Percentiles rank a stretch among this genome's conserved stretches.
Conservation (phyloP, 2,888 invertebrate genomes). For the Theretra japonica region DNA sequence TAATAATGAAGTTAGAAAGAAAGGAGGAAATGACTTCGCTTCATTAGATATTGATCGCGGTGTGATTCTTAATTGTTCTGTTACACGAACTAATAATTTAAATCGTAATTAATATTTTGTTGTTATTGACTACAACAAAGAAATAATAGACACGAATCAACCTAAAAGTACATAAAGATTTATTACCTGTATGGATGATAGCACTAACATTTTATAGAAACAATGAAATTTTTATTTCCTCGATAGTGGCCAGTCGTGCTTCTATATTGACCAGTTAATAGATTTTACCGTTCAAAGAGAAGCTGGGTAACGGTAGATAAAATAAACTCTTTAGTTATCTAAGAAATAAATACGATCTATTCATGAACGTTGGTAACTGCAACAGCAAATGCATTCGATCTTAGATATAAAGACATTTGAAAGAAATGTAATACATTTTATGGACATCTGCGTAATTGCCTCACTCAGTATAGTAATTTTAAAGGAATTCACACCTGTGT, state of each 20-base stretch:
- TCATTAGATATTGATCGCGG: too few relatives aligned
- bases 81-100: too few relatives aligned
- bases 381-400: conserved; percentile 34
- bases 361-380: conserved; percentile 35
- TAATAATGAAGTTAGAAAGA: too few relatives aligned
- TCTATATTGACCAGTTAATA: conserved; percentile 23
- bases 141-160: conserved; percentile 26
- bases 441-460: conserved; percentile 31
- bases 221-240: conserved; percentile 3
- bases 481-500: not conserved
- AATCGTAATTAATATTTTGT: not conserved
- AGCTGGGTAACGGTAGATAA: conserved; percentile 57
- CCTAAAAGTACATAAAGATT: not conserved
- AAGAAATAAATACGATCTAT: conserved; percentile 34
- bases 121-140: not conserved
- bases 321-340: conserved; percentile 43
- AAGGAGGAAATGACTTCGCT: too few relatives aligned
- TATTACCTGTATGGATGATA: not conserved
- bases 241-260: not conserved
- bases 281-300: conserved; percentile 62
- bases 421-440: conserved; percentile 41
- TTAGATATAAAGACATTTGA: conserved; percentile 35
- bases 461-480: not conserved
- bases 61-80: too few relatives aligned
- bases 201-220: not conserved